These are phyloP conservation scores for Bungarus multicinctus DNA, from an alignment of 2,113 vertebrate genomes.

Conservation along the genomic window DNA sequence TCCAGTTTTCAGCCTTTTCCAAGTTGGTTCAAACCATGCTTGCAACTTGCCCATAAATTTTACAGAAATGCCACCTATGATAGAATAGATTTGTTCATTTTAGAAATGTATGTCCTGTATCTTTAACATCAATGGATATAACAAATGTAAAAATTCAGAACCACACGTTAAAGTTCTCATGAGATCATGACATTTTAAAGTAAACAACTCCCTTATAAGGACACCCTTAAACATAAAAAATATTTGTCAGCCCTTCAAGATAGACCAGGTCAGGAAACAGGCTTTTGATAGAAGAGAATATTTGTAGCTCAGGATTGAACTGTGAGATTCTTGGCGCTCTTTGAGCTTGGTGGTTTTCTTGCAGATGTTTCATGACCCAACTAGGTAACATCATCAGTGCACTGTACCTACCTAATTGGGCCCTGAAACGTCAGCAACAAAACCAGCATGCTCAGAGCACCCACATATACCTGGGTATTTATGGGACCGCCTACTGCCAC, in stretches of 20 bases:
- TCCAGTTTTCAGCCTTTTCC: background rate
- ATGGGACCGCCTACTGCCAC: too few relatives aligned
- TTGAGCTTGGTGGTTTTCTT: too few relatives aligned
- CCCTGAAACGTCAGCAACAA: background rate
- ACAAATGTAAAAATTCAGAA: background rate
- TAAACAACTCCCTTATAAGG: background rate
- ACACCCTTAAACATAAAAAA: background rate
- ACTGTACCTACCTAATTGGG: too few relatives aligned
- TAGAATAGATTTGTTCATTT: background rate
- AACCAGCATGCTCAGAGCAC: background rate
- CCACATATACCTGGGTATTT: too few relatives aligned
- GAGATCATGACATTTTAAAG: background rate
- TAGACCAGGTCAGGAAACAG: background rate
- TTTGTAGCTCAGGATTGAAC: too few relatives aligned
- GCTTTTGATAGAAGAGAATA: too few relatives aligned
- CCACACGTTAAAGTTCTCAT: background rate
- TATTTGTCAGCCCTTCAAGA: background rate
- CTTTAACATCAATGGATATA: background rate
- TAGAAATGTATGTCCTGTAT: background rate
- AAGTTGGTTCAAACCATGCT: background rate
- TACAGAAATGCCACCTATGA: background rate
- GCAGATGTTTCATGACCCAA: too few relatives aligned
- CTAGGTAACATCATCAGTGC: too few relatives aligned
- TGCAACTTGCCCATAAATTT: background rate
- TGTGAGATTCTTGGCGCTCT: too few relatives aligned